Evolutionary conservation across 2,888 invertebrate genomes (phyloP).

Genomic region (Brachylomia viminalis): DNA sequence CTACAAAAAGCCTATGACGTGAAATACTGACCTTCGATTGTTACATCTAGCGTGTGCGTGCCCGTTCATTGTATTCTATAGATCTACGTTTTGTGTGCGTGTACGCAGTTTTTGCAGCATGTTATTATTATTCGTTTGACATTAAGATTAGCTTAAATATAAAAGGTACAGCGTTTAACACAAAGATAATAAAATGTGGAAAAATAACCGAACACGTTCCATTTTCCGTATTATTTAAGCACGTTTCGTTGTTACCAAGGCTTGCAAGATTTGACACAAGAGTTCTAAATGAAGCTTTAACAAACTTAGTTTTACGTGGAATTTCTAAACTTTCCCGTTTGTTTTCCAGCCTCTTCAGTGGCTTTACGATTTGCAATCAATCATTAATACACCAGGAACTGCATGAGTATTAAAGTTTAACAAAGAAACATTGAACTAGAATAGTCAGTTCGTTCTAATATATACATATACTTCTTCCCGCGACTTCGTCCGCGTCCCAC

Average conservation of each 20-base stretch:
- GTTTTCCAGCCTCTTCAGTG: not conserved
- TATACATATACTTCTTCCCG: too few relatives aligned
- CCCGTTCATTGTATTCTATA: conserved; percentile 34
- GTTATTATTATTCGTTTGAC: not conserved
- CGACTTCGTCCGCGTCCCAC: too few relatives aligned
- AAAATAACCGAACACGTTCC: not conserved
- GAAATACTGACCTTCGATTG: conserved; percentile 51
- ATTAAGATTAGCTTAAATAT: not conserved
- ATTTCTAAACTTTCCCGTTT: not conserved
- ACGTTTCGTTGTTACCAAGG: too few relatives aligned
- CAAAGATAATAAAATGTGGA: conserved; percentile 8
- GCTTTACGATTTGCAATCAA: not conserved
- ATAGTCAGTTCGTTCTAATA: not conserved
- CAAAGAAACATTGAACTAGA: not conserved
- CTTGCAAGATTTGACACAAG: not conserved
- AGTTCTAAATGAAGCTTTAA: not conserved
- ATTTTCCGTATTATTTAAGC: not conserved
- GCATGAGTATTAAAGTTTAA: not conserved
- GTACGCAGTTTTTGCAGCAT: not conserved
- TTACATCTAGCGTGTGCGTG: conserved; percentile 26
- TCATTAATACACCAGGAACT: not conserved
- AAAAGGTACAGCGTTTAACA: not conserved
- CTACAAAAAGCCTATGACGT: conserved; percentile 63
- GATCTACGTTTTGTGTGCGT: not conserved
- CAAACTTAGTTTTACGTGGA: too few relatives aligned